Percentiles rank a stretch among this genome's conserved stretches.
These are phyloP conservation scores for Hydrochoerus hydrochaeris DNA, from an alignment of 2,113 vertebrate species.

Conservation along the genomic window DNA sequence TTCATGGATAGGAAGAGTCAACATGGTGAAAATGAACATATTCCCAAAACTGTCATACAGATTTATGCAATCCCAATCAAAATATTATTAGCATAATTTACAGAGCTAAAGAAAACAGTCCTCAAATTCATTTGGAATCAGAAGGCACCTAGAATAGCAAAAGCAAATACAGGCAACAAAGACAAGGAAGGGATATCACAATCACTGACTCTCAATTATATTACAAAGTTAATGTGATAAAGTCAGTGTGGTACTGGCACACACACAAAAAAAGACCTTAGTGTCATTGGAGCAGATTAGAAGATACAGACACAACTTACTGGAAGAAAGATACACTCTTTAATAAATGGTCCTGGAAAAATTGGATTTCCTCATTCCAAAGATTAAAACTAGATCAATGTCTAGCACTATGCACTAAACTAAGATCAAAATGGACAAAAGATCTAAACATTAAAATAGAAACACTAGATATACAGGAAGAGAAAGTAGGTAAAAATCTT, in stretches of 20 bases:
- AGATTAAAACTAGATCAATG: background rate
- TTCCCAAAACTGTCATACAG: background rate
- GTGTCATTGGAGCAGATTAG: background rate
- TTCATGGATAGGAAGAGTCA: background rate
- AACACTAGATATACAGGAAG: too few relatives aligned
- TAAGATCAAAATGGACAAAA: too few relatives aligned
- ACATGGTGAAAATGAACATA: background rate
- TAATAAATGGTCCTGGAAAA: too few relatives aligned
- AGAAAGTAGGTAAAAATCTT: too few relatives aligned
- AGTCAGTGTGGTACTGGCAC: background rate
- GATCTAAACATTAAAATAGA: too few relatives aligned
- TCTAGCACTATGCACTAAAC: background rate
- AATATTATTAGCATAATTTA: background rate
- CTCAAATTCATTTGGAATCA: background rate
- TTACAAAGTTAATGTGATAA: background rate
- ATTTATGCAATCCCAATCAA: background rate
- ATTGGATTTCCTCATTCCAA: background rate
- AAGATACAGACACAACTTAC: background rate
- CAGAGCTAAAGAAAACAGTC: background rate
- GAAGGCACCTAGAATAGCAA: background rate
- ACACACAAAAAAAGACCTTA: background rate
- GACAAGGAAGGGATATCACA: background rate
- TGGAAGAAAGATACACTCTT: background rate
- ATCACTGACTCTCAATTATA: background rate
- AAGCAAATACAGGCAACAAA: background rate